Evolutionary conservation across 2,888 invertebrate genomes (phyloP), one percentile per base, ranked within the genome.

Genomic region (Lepidocyrtinus sp.): DNA sequence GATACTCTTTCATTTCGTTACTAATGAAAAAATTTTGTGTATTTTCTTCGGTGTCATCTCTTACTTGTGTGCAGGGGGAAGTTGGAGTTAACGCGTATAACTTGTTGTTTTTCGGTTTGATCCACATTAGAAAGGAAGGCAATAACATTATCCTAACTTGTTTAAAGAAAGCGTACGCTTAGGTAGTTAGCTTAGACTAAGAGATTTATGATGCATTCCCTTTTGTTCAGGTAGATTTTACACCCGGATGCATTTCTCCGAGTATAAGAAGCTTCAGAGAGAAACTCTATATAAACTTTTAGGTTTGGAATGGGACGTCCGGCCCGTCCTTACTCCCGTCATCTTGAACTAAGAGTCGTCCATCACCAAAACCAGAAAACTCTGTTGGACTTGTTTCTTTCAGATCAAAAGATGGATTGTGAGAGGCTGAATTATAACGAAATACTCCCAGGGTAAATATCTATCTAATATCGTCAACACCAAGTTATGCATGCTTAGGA

Each of bases 351-450:
- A 46, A 61, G 62, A 72, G 73, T 78, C 78, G 78, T 78, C 78
- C 78, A 78, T 78, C 78, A 78, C 78, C 50, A 50, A 21, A 19
- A 36, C n/a, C n/a, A 55, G 27, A 73, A 63, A 78, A 78, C 68
- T 73, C 68, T 21, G 72, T 62, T 77, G 63, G 73, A 78, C 78
- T 78, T 78, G 73, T 73, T 78, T 71, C 61, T 46, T 50, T n/a
- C 19, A 73, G 73, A 73, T 78, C 73, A 73, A 78, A 78, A 78
- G 78, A 78, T 78, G 78, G 78, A 78, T 78, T 78, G 78, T 78
- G 73, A 65, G 71, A 71, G 19, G 67, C 46, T 45, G 68, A 75
- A 67, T 17, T 50, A 27, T 63, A n/a, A n/a, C n/a, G n/a, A n/a
- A n/a, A n/a, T n/a, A n/a, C n/a, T n/a, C n/a, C n/a, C n/a, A n/a